A percentile compares a stretch with the other conserved stretches of the same genome.
These are phyloP conservation scores for Dicyrtomina minuta DNA, from an alignment of 2,888 invertebrate genomes.

Conservation along the genomic window DNA sequence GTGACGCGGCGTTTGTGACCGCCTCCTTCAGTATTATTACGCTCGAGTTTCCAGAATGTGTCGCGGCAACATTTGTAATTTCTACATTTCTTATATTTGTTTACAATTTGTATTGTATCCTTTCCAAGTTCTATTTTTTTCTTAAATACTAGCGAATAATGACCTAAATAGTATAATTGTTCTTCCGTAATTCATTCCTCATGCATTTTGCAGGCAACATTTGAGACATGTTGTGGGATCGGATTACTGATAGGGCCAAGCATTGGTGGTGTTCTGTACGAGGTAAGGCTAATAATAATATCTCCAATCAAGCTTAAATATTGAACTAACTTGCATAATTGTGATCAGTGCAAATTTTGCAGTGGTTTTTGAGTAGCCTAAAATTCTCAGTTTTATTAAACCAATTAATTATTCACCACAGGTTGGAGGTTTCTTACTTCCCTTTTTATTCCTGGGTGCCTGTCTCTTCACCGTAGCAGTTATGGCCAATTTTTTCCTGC, in stretches of 20 bases:
- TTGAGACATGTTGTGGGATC: conserved; percentile 57
- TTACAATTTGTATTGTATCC: too few species aligned
- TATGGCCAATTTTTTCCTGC: conserved; percentile 55
- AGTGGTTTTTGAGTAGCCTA: too few species aligned
- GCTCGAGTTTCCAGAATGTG: conserved; percentile 59
- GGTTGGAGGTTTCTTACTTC: conserved; percentile 57
- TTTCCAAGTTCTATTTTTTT: too few species aligned
- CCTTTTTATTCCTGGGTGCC: conserved; percentile 57
- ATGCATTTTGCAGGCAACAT: conserved; percentile 56
- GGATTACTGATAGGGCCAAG: conserved; percentile 58
- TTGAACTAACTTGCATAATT: too few species aligned
- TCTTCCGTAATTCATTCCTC: too few species aligned
- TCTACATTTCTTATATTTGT: too few species aligned
- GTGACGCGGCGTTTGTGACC: conserved; percentile 74
- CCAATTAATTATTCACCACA: conserved; percentile 39
- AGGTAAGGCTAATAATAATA: conserved; percentile 49
- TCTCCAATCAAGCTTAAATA: too few species aligned
- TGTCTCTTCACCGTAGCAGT: conserved; percentile 56
- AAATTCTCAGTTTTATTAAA: conserved; percentile 14
- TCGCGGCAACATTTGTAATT: conserved; percentile 60
- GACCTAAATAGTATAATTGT: too few species aligned
- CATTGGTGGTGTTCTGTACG: conserved; percentile 56
- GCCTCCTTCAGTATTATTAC: conserved; percentile 85
- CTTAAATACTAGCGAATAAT: too few species aligned
- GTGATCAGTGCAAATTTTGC: too few species aligned